Conservation (phyloP, 2,797 vertebrate genomes). For the Yasuhikotakia modesta region DNA sequence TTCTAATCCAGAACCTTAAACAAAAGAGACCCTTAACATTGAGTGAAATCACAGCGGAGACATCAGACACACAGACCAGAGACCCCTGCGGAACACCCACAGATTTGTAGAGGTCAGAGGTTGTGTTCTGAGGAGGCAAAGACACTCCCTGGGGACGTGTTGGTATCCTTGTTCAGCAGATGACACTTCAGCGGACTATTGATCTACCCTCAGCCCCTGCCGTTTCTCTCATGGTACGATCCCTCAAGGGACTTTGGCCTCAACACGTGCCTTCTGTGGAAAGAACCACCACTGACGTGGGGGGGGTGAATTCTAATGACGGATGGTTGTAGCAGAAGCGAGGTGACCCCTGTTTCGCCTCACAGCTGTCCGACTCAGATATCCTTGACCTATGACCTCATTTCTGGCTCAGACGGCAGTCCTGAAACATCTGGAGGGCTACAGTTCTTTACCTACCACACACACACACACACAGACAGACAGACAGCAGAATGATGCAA, state of each 20-base stretch:
- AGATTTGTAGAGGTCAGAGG: constrained; percentile 61
- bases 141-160: constrained; percentile 70
- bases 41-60: constrained; percentile 43
- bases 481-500: constrained; percentile 20
- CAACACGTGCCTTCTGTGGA: constrained; percentile 9
- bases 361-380: constrained; percentile 74
- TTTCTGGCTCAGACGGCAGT: constrained; percentile 55
- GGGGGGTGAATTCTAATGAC: constrained; percentile 67
- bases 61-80: constrained; percentile 37
- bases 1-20: constrained; percentile 12
- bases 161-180: constrained; percentile 78
- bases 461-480: constrained; percentile 65
- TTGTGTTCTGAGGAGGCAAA: constrained; percentile 62
- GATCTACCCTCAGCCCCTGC: constrained; percentile 74
- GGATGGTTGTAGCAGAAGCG: constrained; percentile 70
- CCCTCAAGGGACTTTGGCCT: constrained; percentile 29
- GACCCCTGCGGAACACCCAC: constrained; percentile 29
- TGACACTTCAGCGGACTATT: constrained; percentile 77
- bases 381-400: constrained; percentile 72
- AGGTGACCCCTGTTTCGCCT: constrained; percentile 62
- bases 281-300: constrained; percentile 39
- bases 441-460: constrained; percentile 56
- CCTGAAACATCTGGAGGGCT: constrained; percentile 76
- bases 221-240: constrained; percentile 60
- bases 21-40: constrained; percentile 34